Evolutionary conservation across 2,888 invertebrate genomes (phyloP), one percentile per base, ranked within the genome.

Genomic region (Tenthredo notha): DNA sequence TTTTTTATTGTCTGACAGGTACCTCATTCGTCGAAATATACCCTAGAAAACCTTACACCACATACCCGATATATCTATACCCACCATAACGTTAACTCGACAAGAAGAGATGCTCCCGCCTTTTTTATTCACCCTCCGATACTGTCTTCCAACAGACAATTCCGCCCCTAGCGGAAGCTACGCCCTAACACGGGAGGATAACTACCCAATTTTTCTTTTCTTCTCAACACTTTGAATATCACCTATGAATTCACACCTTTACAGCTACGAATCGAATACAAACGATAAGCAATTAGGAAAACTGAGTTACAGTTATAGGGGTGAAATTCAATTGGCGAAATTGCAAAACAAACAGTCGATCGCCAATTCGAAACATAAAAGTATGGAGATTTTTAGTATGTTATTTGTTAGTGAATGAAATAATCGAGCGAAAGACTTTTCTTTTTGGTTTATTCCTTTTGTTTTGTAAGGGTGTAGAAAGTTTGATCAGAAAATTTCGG

Each of bases 151-250:
- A n/a, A 50, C n/a, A 77, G 54, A 77, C 47, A 10, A 10, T 77
- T 77, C 77, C 77, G 77, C 77, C 77, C 77, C 50, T 77, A 21
- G 43, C 77, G 29, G 29, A 29, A 77, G 77, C 47, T 29, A 77
- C 77, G 77, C 77, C 77, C 77, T 54, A 77, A 18, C 40, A 47
- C 18, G 10, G 15, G 15, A 1, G 33, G 6, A 25, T 77, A 47
- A 77, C n/a, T 54, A 54, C 77, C 29, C 77, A 29, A 54, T 72
- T 43, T 33, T 33, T 29, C 18, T 33, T 67, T 33, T 33, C 33
- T 33, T 33, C 18, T 33, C 12, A 33, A 18, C 6, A 7, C 67
- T 33, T 67, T 7, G 67, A 18, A 67, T 67, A 67, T 67, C 33
- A 5, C 67, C 4, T 33, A 67, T 15, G 15, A 33, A 33, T 18